Evolutionary conservation across 2,113 vertebrate species (phyloP), one percentile per base, ranked within the genome.

Genomic region (Cebus imitator): DNA sequence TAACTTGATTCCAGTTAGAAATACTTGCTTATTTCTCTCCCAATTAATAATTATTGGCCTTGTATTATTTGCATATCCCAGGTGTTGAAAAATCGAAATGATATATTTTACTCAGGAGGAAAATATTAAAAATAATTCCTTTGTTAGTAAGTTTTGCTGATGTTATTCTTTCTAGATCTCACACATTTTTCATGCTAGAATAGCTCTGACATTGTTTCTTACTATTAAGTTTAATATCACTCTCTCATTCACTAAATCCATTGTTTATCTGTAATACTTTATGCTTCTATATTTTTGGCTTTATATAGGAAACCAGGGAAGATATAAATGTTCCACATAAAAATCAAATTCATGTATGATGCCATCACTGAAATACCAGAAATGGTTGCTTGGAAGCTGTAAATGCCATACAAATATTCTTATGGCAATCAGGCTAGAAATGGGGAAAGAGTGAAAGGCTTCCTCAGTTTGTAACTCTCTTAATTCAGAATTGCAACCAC

Each of bases 361-460:
- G 78, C 0, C 76, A 13, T 78, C 48, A 52, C 2, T 2, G 58
- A 70, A 96, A 35, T 85, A 8, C n/a, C 85, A 97, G 76, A 10
- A 12, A 12, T 5, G 18, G 4, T 12, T 72, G 4, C 57, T 40
- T 21, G 27, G 35, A 78, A 85, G 25, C 37, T 91, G 11, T 1
- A 82, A 79, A 82, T 75, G 17, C 18, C 43, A 12, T 12, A 23
- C 2, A 66, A 27, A 55, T 58, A 90, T 12, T 23, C 45, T 43
- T 82, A 55, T 57, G 11, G n/a, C 20, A 32, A 32, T 78, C 2
- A 80, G 8, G 50, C 1, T n/a, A 45, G 16, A 48, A 45, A 6
- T 11, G 30, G 1, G 5, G 9, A 43, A 48, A 73, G 1, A 48
- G 0, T 2, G 0, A 68, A 85, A 66, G 0, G 0, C 27, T 58